Evolutionary conservation across 2,113 vertebrate genomes (phyloP).

Genomic region (Neolamprologus caudopunctatus): DNA sequence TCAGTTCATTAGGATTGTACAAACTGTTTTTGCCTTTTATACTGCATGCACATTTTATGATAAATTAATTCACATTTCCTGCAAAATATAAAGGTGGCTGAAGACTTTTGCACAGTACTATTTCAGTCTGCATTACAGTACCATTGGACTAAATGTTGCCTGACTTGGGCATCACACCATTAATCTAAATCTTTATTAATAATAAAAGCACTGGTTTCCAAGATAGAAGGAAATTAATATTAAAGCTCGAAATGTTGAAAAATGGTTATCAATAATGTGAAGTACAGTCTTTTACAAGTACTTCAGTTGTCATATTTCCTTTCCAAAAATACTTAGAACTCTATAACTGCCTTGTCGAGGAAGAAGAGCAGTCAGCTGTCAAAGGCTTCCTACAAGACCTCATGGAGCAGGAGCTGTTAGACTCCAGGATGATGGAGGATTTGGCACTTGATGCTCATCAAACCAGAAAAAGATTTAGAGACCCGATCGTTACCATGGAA

Average conservation of each 20-base stretch:
- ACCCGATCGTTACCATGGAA: constrained; percentile 85
- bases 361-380: constrained; percentile 76
- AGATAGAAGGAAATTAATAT: not conserved
- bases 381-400: constrained; percentile 81
- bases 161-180: not conserved
- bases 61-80: not conserved
- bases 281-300: not conserved
- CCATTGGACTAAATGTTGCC: not conserved
- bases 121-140: not conserved
- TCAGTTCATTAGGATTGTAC: not conserved
- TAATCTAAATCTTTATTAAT: not conserved
- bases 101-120: not conserved
- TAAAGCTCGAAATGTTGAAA: not conserved
- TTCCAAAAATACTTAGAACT: constrained; percentile 71
- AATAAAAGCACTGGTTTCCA: not conserved
- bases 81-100: not conserved
- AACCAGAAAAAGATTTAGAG: constrained; percentile 60
- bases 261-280: not conserved
- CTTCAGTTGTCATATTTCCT: not conserved
- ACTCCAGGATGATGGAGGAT: constrained; percentile 61
- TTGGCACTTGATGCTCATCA: constrained; percentile 66
- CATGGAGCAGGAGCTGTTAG: constrained; percentile 76
- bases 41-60: not conserved
- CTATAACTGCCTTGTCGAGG: constrained; percentile 76
- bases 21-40: not conserved